phyloP scores from a whole-genome alignment of 2,113 vertebrate genomes.

The Actenoides lindsayi region DNA sequence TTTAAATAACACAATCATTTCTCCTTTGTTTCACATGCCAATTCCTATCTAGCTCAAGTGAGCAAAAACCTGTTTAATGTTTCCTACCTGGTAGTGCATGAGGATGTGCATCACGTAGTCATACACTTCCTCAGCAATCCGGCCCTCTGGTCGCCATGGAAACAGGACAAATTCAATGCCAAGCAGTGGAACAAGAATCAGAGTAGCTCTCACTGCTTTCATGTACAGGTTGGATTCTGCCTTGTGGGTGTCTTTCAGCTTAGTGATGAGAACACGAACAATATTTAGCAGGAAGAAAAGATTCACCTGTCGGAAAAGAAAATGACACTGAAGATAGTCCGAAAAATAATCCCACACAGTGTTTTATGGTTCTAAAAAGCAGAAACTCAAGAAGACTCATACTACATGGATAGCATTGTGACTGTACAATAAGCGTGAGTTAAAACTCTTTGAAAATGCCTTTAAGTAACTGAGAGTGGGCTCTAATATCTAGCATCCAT shows the following conservation, averaged over 20 bases:
- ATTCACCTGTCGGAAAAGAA: conserved; percentile 83
- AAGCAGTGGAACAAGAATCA: conserved; percentile 93
- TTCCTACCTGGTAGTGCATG: conserved; percentile 92
- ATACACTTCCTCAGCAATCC: conserved; percentile 89
- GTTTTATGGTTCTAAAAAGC: neutral
- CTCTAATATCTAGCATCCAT: neutral
- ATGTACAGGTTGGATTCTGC: conserved; percentile 97
- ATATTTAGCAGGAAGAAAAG: conserved; percentile 97
- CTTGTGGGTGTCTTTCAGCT: conserved; percentile 96
- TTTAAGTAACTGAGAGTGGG: neutral
- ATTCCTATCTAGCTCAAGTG: neutral
- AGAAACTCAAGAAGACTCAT: neutral
- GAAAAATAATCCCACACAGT: neutral
- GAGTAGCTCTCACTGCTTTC: conserved; percentile 96
- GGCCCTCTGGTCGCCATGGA: conserved; percentile 89
- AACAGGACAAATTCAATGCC: conserved; percentile 95
- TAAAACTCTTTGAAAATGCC: neutral
- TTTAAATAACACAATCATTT: rapidly evolving
- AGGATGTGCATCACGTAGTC: conserved; percentile 97
- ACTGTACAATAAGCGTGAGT: neutral
- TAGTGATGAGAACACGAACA: conserved; percentile 96
- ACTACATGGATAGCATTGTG: neutral
- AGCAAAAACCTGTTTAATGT: neutral
- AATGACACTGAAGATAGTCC: neutral
- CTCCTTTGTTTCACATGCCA: neutral